Evolutionary conservation across 2,113 vertebrate species (phyloP).

Genomic region (Pleuronectes platessa): DNA sequence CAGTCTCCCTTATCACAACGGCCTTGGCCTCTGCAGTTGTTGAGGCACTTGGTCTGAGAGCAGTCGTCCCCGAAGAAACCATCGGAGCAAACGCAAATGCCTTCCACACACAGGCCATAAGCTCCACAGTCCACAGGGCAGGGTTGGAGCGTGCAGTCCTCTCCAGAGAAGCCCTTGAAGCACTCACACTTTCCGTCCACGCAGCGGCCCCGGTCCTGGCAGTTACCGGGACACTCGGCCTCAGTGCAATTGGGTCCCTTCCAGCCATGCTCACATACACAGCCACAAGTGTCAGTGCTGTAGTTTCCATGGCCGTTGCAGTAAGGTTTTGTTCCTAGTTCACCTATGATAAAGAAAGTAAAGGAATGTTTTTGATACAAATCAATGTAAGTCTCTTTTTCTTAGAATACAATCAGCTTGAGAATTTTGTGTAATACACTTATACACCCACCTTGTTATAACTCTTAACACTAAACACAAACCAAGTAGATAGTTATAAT

Average conservation of each 20-base stretch:
- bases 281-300: constrained; percentile 85
- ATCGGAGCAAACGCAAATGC: constrained; percentile 82
- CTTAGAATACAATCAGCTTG: too few species aligned
- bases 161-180: constrained; percentile 87
- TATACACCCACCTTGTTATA: too few species aligned
- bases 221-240: constrained; percentile 84
- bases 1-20: constrained; percentile 87
- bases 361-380: neutral
- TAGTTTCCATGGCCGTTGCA: constrained; percentile 92
- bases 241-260: constrained; percentile 88
- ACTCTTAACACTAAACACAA: too few species aligned
- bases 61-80: constrained; percentile 90
- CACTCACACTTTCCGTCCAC: constrained; percentile 88
- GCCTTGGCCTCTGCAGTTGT: constrained; percentile 84
- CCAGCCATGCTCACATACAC: constrained; percentile 87
- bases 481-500: too few species aligned
- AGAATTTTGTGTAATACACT: too few species aligned
- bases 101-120: constrained; percentile 83
- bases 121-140: constrained; percentile 83
- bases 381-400: too few species aligned
- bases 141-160: constrained; percentile 82
- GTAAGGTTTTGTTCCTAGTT: constrained; percentile 86
- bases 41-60: constrained; percentile 84
- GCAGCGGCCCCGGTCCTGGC: constrained; percentile 88
- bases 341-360: constrained; percentile 79